Evolutionary conservation across 2,888 invertebrate genomes (phyloP).

Genomic region (Cepaea hortensis): DNA sequence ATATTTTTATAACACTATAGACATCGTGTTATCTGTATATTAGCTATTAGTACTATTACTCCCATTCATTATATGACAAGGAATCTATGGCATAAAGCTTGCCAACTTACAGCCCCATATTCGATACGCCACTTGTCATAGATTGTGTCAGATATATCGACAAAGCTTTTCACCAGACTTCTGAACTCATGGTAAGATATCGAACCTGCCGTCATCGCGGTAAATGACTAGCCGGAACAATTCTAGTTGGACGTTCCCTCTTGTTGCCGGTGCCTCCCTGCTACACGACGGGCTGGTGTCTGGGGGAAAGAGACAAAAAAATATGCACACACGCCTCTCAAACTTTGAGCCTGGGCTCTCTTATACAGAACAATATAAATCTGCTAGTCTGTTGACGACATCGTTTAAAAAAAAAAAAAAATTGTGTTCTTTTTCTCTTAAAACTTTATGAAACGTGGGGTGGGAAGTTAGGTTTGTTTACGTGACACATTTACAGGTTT

Average conservation of each 20-base stretch:
- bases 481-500: background rate
- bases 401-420: background rate
- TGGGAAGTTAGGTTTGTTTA: background rate
- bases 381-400: background rate
- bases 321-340: background rate
- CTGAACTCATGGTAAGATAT: conserved; percentile 77
- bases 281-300: background rate
- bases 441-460: background rate
- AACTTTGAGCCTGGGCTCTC: background rate
- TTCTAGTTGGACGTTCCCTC: background rate
- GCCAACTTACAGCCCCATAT: conserved; percentile 27
- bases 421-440: background rate
- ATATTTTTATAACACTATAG: background rate
- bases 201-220: conserved; percentile 67
- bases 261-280: background rate
- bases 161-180: conserved; percentile 73
- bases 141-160: conserved; percentile 67
- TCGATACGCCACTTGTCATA: conserved; percentile 60
- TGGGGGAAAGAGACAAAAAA: background rate
- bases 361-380: background rate
- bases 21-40: too few species aligned
- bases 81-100: background rate
- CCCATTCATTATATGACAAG: background rate
- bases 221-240: background rate
- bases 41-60: too few species aligned